phyloP scores from a whole-genome alignment of 2,888 invertebrate genomes.

The Sialis fuliginosa region DNA sequence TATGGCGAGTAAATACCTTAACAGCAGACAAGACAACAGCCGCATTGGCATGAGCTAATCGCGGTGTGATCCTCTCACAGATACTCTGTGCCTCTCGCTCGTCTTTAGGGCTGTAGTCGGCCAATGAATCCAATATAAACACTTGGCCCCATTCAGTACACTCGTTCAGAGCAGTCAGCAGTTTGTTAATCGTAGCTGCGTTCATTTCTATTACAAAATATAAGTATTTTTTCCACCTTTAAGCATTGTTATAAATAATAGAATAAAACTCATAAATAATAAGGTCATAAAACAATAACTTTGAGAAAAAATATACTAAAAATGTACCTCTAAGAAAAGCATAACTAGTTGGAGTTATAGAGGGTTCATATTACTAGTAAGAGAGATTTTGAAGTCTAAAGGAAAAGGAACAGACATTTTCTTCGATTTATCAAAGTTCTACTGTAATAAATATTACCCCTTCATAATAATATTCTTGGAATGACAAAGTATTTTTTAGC shows the following conservation, averaged over 20 bases:
- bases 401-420: too few relatives aligned
- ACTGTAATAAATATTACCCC: too few relatives aligned
- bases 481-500: too few relatives aligned
- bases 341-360: too few relatives aligned
- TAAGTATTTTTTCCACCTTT: not conserved
- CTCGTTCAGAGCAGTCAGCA: conserved; percentile 94
- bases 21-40: conserved; percentile 97
- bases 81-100: conserved; percentile 97
- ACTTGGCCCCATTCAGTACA: conserved; percentile 99
- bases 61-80: conserved; percentile 91
- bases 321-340: too few relatives aligned
- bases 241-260: not conserved
- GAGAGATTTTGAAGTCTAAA: too few relatives aligned
- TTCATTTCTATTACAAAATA: conserved; percentile 57
- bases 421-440: too few relatives aligned
- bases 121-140: conserved; percentile 92
- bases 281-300: too few relatives aligned
- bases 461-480: too few relatives aligned
- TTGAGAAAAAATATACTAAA: too few relatives aligned
- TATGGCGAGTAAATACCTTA: conserved; percentile 51
- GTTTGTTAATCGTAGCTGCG: conserved; percentile 92
- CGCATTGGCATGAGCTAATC: conserved; percentile 96
- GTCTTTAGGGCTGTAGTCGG: conserved; percentile 93
- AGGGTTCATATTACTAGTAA: too few relatives aligned
- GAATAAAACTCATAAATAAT: not conserved